Evolutionary conservation across 1,140 invertebrate genomes (phyloP).

Genomic region (Apis laboriosa): DNA sequence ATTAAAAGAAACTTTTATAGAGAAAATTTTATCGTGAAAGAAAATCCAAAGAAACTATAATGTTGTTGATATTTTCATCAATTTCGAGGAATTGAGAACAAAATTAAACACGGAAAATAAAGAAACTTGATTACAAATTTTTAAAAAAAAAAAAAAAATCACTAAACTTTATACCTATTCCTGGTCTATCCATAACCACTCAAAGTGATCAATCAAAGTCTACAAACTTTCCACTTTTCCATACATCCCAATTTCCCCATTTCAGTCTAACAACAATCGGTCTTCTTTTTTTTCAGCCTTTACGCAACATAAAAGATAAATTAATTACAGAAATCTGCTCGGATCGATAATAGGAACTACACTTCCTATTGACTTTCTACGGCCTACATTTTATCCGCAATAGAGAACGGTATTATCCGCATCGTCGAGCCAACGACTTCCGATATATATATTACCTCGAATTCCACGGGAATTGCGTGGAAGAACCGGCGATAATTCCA

Average conservation of each 20-base stretch:
- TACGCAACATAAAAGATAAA: constrained; percentile 29
- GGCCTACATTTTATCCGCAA: constrained; percentile 42
- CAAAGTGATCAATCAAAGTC: neutral
- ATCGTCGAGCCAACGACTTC: constrained; percentile 33
- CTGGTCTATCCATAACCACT: neutral
- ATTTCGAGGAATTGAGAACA: neutral
- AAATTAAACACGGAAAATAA: neutral
- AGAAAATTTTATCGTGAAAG: too few relatives aligned
- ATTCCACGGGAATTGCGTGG: neutral
- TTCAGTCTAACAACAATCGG: neutral
- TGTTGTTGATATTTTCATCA: too few relatives aligned
- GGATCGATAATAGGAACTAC: neutral
- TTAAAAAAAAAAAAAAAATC: neutral
- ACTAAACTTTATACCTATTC: neutral
- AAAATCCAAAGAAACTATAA: too few relatives aligned
- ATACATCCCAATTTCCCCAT: neutral
- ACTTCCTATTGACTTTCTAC: constrained; percentile 47
- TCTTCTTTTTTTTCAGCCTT: neutral
- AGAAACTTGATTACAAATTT: neutral
- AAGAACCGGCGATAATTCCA: constrained; percentile 21
- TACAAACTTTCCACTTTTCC: neutral
- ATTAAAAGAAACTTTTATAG: neutral
- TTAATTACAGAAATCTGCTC: constrained; percentile 23
- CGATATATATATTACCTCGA: constrained; percentile 47
- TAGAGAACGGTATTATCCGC: constrained; percentile 47